A percentile compares a stretch with the other conserved stretches of the same genome.
These are phyloP conservation scores for Marmota monax DNA, from an alignment of 2,113 vertebrate species.

Conservation along the genomic window DNA sequence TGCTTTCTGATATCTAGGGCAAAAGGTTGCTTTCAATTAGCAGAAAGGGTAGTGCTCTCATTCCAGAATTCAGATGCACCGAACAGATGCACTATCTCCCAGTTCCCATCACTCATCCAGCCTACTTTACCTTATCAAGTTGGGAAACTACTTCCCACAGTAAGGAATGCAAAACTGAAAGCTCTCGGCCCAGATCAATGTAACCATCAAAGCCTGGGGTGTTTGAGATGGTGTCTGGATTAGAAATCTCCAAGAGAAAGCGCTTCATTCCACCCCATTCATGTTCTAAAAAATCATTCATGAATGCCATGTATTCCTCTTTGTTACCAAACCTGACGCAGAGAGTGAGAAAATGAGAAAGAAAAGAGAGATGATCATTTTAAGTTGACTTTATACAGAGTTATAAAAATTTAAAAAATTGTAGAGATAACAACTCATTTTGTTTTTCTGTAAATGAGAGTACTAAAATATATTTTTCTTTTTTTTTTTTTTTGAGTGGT, in stretches of 20 bases:
- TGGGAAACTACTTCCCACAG: conserved; percentile 97
- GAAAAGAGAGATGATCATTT: conserved; percentile 53
- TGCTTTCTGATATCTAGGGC: not conserved
- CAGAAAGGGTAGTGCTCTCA: not conserved
- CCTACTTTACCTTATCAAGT: conserved; percentile 95
- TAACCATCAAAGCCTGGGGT: conserved; percentile 96
- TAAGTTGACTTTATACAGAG: conserved; percentile 32
- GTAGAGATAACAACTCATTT: not conserved
- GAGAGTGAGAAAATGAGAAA: conserved; percentile 53
- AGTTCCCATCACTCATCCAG: conserved; percentile 36
- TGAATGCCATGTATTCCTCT: conserved; percentile 99
- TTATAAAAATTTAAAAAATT: not conserved
- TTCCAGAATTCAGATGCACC: conserved; percentile 50
- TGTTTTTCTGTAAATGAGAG: conserved; percentile 40
- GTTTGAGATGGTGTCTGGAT: conserved; percentile 94
- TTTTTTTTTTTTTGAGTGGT: not conserved
- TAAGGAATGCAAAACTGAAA: conserved; percentile 95
- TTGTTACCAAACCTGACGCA: conserved; percentile 95
- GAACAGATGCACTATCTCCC: not conserved
- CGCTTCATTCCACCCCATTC: conserved; percentile 98
- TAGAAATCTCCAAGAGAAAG: conserved; percentile 97
- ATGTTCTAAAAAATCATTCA: conserved; percentile 98
- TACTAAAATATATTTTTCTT: conserved; percentile 31
- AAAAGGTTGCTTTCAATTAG: not conserved
- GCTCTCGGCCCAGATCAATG: conserved; percentile 97